Evolutionary conservation across 1,140 invertebrate species (phyloP).

Genomic region (Lepidostoma basale): DNA sequence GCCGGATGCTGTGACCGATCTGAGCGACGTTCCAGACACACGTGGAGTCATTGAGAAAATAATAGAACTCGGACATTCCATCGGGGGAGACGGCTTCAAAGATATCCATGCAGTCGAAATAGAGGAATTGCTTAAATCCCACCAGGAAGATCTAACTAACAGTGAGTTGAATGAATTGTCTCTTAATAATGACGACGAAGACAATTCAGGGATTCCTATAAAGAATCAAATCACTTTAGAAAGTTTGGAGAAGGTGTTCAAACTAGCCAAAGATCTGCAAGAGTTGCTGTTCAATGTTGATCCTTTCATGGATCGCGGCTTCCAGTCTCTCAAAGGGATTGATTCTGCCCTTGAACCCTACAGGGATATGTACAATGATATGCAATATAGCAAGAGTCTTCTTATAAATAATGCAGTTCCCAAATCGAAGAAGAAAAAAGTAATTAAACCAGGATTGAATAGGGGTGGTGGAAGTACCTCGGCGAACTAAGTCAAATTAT

Average conservation of each 20-base stretch:
- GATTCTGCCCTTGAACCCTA: constrained; percentile 11
- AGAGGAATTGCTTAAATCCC: constrained; percentile 4
- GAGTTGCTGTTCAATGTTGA: background rate
- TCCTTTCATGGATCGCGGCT: constrained; percentile 18
- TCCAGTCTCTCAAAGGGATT: background rate
- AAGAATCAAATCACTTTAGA: constrained; percentile 7
- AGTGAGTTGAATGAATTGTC: background rate
- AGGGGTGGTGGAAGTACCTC: no score
- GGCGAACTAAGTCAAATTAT: no score
- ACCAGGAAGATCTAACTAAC: background rate
- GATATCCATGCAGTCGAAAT: constrained; percentile 10
- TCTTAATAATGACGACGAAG: background rate
- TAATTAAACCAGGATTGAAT: no score
- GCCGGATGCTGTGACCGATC: constrained; percentile 20
- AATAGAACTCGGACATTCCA: constrained; percentile 18
- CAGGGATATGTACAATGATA: constrained; percentile 13
- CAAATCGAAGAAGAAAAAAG: background rate
- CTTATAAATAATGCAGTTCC: constrained; percentile 13
- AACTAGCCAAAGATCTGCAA: constrained; percentile 15
- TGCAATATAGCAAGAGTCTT: constrained; percentile 6
- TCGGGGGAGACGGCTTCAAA: constrained; percentile 30
- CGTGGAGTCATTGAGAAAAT: constrained; percentile 9
- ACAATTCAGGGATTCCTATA: background rate
- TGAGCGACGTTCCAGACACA: background rate
- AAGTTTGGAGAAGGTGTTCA: constrained; percentile 21